Evolutionary conservation across 2,113 vertebrate species (phyloP), one percentile per base, ranked within the genome.

Genomic region (Stigmatopora nigra): DNA sequence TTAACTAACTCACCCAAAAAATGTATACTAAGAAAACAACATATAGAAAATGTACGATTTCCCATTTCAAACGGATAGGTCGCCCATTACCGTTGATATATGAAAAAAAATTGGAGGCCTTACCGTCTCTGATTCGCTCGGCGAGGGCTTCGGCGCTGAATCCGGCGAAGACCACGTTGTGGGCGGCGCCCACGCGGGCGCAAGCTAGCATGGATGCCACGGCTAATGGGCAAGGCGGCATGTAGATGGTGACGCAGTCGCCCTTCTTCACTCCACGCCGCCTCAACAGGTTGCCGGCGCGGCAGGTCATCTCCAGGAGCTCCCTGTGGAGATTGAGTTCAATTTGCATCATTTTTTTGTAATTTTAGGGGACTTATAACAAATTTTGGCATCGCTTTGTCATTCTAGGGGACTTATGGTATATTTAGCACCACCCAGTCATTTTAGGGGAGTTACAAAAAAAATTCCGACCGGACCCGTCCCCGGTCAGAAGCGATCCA

Each of bases 121-220:
- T 89, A 93, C 91, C 91, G 19, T 92, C 87, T 70, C 51, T 77
- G 64, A 92, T 93, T 44, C 92, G 84, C 52, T 89, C 90, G 7
- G 91, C 88, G 0, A 93, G 81, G 11, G 91, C 87, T 31, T 90
- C 88, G 0, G 91, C 87, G 0, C 92, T 92, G 89, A 92, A 93
- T 2, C 91, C 91, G 0, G 91, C 89, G 1, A 93, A 92, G 72
- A 93, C 91, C 64, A 92, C 89, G 0, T 91, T 69, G 0, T 92
- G 92, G 14, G 89, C 80, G 0, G 92, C 92, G 2, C 91, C 89
- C 0, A 92, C 88, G 0, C 88, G 87, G 36, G 91, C 88, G 57
- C 91, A 93, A 57, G 92, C 91, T 83, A 93, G 75, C 91, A 92
- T 92, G 79, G 91, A 86, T 1, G 89, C 91, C 82, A 93, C 91